Evolutionary conservation across 2,888 invertebrate species (phyloP), one percentile per base, ranked within the genome.

Genomic region (Plebejus argus): DNA sequence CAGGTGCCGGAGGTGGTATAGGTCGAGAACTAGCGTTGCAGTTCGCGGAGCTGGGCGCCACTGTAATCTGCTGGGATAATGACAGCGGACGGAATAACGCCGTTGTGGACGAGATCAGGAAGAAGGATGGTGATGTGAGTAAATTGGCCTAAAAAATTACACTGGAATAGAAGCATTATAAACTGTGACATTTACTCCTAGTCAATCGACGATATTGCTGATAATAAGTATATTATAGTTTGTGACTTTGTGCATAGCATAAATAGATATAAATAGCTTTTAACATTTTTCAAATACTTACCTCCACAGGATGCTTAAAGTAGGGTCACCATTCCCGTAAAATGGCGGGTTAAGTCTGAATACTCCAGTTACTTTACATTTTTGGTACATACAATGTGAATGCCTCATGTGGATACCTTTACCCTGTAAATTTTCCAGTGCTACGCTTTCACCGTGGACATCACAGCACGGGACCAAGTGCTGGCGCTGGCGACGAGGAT

Each of bases 401-500:
- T 39, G 39, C 39, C 35, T 35, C 35, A 35, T 35, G 0, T 1
- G 35, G 35, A 35, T 35, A 7, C 7, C 39, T 39, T 2, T 39
- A 39, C 2, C 39, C 1, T 39, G 10, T 28, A 33, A 58, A 66
- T 15, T 74, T 75, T 35, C 10, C 39, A 77, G 93, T 88, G 91
- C 78, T 89, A 87, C 79, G 94, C 92, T 28, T 93, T 87, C 82
- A 90, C 92, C 12, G 87, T 93, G 82, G 95, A 95, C 80, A 87
- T 94, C 39, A 91, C 94, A 75, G 89, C 89, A 49, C 87, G 92
- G 0, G 95, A 94, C 12, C 95, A 90, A 72, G 95, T 94, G 3
- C 83, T 85, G 0, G 86, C 90, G 0, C 85, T 92, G 2, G 94
- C 93, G 1, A 85, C 86, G 6, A 88, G 85, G 28, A 91, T 91